Percentiles rank a stretch among this genome's conserved stretches.
Evolutionary conservation across 2,113 vertebrate species (phyloP).

Genomic region (Nesoenas mayeri): DNA sequence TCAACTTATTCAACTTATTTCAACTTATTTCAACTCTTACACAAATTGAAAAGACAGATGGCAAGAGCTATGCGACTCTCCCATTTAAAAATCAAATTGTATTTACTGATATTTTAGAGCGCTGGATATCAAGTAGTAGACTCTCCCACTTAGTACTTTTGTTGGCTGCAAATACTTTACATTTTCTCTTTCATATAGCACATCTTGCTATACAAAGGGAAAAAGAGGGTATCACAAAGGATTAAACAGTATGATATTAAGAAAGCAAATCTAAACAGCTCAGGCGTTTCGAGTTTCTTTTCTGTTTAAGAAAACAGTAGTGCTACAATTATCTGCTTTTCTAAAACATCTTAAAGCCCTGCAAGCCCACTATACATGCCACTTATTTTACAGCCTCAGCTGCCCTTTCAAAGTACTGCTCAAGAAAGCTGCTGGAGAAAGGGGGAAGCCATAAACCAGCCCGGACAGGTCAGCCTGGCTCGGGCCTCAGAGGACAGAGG

Average conservation of each 20-base stretch:
- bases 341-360: background rate
- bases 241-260: background rate
- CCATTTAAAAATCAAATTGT: background rate
- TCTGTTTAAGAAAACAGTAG: background rate
- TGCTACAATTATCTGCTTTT: background rate
- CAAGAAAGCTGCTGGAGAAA: background rate
- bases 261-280: background rate
- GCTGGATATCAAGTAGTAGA: background rate
- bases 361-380: background rate
- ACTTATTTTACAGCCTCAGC: background rate
- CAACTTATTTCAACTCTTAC: constrained; percentile 24
- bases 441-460: background rate
- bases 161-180: background rate
- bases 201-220: background rate
- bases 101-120: background rate
- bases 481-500: background rate
- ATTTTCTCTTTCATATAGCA: background rate
- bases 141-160: background rate
- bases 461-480: background rate
- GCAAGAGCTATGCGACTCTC: background rate
- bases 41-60: constrained; percentile 13
- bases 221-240: background rate
- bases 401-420: background rate
- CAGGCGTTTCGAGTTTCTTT: background rate
- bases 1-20: constrained; percentile 40